Evolutionary conservation across 1,140 invertebrate genomes (phyloP).

Genomic region (Drosophila rhopaloa): DNA sequence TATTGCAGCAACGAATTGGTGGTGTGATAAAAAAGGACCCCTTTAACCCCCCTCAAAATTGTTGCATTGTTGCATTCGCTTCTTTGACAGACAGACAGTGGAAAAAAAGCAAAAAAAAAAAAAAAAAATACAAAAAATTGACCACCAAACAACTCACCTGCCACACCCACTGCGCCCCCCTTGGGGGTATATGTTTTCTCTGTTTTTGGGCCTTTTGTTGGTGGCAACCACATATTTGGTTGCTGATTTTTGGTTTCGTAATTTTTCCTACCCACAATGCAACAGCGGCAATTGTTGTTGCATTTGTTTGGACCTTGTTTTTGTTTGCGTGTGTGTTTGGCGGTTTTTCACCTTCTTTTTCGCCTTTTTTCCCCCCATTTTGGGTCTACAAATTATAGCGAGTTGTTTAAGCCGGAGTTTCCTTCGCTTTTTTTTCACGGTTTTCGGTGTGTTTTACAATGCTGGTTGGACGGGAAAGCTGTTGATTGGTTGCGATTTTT

Average conservation of each 20-base stretch:
- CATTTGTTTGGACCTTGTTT: constrained; percentile 66
- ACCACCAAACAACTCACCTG: constrained; percentile 74
- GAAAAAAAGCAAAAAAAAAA: too few species aligned
- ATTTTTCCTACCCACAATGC: constrained; percentile 75
- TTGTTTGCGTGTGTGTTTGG: constrained; percentile 72
- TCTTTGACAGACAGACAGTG: constrained; percentile 34
- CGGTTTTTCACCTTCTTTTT: constrained; percentile 65
- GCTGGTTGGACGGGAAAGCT: neutral
- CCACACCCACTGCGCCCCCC: neutral
- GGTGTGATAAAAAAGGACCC: neutral
- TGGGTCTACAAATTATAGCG: constrained; percentile 34
- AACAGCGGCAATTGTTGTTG: constrained; percentile 52
- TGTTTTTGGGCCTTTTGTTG: constrained; percentile 79
- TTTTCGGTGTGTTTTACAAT: neutral
- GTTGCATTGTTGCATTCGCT: constrained; percentile 44
- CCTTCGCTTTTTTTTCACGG: neutral
- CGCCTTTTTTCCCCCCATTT: constrained; percentile 22
- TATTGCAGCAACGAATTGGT: constrained; percentile 50
- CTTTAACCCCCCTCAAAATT: constrained; percentile 7
- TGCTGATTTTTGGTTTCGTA: constrained; percentile 84
- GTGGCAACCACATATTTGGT: constrained; percentile 82
- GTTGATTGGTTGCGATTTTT: constrained; percentile 19
- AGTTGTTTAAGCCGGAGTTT: constrained; percentile 30
- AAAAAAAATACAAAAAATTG: constrained; percentile 35
- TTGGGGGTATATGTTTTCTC: constrained; percentile 34